Conservation (phyloP, 2,888 invertebrate species). For the Cosmia pyralina region DNA sequence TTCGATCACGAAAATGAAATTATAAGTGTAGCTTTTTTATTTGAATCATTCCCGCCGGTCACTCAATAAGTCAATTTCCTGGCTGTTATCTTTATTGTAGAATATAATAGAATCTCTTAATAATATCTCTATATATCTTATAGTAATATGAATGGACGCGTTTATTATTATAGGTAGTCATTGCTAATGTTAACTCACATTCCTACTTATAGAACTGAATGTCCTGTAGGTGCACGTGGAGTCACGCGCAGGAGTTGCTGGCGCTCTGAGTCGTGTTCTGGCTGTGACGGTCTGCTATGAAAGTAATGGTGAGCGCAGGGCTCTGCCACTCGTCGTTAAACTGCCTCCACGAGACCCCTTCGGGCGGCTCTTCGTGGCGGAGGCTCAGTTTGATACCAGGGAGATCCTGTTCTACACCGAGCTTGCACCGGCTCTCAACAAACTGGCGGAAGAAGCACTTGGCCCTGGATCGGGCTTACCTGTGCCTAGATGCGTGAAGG, state of each 20-base stretch:
- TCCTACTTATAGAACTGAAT: conserved; percentile 16
- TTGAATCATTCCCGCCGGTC: background rate
- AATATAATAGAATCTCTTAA: too few relatives aligned
- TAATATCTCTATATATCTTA: too few relatives aligned
- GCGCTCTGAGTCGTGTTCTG: conserved; percentile 94
- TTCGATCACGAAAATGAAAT: conserved; percentile 9
- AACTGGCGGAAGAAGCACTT: conserved; percentile 91
- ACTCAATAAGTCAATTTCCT: background rate
- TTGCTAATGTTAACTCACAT: background rate
- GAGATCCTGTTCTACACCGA: conserved; percentile 96
- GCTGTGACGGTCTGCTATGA: conserved; percentile 93
- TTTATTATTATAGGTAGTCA: background rate
- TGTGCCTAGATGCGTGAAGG: conserved; percentile 92
- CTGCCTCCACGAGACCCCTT: conserved; percentile 94
- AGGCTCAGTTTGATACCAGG: conserved; percentile 95
- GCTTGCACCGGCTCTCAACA: conserved; percentile 93
- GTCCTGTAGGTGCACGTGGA: conserved; percentile 80
- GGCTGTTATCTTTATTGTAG: background rate
- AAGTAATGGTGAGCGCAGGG: conserved; percentile 77
- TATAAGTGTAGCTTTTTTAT: conserved; percentile 2
- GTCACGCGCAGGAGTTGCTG: conserved; percentile 91
- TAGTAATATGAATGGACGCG: background rate
- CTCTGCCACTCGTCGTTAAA: conserved; percentile 92
- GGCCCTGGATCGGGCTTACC: conserved; percentile 85
- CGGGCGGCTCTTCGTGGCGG: conserved; percentile 94